phyloP scores from a whole-genome alignment of 2,113 vertebrate genomes.

The Nycticryphes semicollaris region DNA sequence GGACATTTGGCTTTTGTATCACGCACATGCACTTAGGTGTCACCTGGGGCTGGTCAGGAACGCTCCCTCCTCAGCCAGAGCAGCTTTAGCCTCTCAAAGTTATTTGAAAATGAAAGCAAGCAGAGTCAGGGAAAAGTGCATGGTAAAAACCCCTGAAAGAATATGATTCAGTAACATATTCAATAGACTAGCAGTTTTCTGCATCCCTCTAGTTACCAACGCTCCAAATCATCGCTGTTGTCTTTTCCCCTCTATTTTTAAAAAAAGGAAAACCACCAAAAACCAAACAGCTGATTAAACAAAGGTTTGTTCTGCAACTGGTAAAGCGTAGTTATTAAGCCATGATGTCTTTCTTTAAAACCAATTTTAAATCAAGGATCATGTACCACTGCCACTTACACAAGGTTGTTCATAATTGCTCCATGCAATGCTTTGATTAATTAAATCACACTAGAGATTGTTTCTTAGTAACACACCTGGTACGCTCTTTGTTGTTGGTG shows the following conservation, averaged over 20 bases:
- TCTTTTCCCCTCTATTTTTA: background rate
- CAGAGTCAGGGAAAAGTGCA: background rate
- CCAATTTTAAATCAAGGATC: constrained; percentile 63
- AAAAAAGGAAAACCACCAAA: background rate
- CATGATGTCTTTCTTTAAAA: constrained; percentile 73
- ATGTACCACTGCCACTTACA: constrained; percentile 64
- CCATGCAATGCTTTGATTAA: constrained; percentile 74
- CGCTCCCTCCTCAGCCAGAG: background rate
- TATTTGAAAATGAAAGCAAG: background rate
- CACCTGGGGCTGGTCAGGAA: background rate
- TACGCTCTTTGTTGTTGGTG: constrained; percentile 69
- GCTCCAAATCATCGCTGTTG: background rate
- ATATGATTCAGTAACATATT: background rate
- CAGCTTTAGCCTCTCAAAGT: background rate
- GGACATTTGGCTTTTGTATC: background rate
- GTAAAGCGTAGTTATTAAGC: constrained; percentile 65
- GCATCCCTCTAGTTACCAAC: background rate
- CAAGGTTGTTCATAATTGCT: constrained; percentile 71
- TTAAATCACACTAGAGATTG: constrained; percentile 80
- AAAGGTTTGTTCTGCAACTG: constrained; percentile 18
- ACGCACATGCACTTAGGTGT: background rate
- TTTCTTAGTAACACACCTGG: constrained; percentile 83
- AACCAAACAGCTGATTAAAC: background rate
- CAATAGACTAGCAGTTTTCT: background rate
- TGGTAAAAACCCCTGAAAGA: background rate